phyloP scores from a whole-genome alignment of 2,113 vertebrate genomes.

The Cyphomyrus discorhynchus region DNA sequence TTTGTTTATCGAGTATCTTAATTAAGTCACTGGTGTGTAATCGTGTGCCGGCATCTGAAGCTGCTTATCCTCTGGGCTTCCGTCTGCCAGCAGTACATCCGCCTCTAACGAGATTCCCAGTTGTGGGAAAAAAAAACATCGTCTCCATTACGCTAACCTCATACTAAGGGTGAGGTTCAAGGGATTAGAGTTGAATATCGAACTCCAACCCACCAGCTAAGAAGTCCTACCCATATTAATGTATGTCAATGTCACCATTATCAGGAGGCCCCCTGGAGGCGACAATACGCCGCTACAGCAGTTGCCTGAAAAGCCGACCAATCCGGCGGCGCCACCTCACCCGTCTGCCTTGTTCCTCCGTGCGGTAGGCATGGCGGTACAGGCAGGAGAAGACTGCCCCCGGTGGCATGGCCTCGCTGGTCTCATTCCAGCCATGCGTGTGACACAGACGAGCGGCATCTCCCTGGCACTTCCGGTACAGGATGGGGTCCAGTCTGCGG shows the following conservation, averaged over 20 bases:
- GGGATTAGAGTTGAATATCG: background rate
- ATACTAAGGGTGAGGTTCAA: background rate
- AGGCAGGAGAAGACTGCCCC: constrained; percentile 93
- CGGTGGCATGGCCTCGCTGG: constrained; percentile 83
- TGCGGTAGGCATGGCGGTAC: constrained; percentile 90
- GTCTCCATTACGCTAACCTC: background rate
- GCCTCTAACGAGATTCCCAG: background rate
- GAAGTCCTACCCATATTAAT: background rate
- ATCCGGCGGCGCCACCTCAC: constrained; percentile 53
- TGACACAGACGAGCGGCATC: constrained; percentile 90
- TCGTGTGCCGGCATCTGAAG: background rate
- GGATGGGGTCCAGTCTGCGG: constrained; percentile 78
- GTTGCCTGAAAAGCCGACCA: background rate
- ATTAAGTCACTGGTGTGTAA: constrained; percentile 7
- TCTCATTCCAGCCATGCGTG: constrained; percentile 91
- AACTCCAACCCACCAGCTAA: background rate
- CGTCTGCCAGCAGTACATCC: background rate
- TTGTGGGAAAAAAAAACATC: rapidly evolving
- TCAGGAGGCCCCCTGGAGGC: background rate
- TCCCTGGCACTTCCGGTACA: constrained; percentile 91
- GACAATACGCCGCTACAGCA: background rate
- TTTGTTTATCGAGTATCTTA: background rate
- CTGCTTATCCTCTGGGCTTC: background rate
- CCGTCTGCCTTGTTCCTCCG: constrained; percentile 84
- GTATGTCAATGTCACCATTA: background rate